phyloP scores from a whole-genome alignment of 2,888 invertebrate species.

The Hanleya hanleyi region DNA sequence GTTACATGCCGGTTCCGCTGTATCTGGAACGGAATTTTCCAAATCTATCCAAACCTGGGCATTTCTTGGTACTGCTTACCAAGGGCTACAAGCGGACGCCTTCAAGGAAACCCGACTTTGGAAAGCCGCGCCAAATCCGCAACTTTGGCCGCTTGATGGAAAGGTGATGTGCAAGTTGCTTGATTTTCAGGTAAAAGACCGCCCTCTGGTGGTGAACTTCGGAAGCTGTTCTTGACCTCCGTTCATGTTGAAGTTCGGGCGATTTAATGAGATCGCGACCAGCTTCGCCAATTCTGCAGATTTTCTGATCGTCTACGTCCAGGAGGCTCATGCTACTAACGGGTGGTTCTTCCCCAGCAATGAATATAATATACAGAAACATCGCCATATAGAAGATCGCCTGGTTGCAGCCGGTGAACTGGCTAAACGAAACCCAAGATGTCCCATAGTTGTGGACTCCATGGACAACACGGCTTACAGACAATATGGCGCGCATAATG shows the following conservation, averaged over 20 bases:
- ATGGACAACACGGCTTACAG: constrained; percentile 37
- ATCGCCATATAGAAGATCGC: constrained; percentile 29
- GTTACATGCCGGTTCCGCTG: too few relatives aligned
- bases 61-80: too few relatives aligned
- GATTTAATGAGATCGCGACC: constrained; percentile 30
- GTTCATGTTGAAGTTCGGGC: constrained; percentile 44
- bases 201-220: constrained; percentile 47
- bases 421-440: not conserved
- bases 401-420: constrained; percentile 31
- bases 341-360: constrained; percentile 39
- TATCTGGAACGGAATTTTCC: too few relatives aligned
- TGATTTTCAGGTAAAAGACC: constrained; percentile 11
- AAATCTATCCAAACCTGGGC: too few relatives aligned
- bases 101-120: not conserved
- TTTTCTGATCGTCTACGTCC: constrained; percentile 44
- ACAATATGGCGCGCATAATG: constrained; percentile 36
- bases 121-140: not conserved
- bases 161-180: not conserved
- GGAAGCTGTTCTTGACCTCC: constrained; percentile 25
- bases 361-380: constrained; percentile 26
- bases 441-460: constrained; percentile 31
- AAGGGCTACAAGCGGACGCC: too few relatives aligned
- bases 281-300: constrained; percentile 33
- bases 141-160: not conserved
- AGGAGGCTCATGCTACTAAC: constrained; percentile 44